These are phyloP conservation scores for Burhinus bistriatus DNA, from an alignment of 2,113 vertebrate genomes.

Conservation along the genomic window DNA sequence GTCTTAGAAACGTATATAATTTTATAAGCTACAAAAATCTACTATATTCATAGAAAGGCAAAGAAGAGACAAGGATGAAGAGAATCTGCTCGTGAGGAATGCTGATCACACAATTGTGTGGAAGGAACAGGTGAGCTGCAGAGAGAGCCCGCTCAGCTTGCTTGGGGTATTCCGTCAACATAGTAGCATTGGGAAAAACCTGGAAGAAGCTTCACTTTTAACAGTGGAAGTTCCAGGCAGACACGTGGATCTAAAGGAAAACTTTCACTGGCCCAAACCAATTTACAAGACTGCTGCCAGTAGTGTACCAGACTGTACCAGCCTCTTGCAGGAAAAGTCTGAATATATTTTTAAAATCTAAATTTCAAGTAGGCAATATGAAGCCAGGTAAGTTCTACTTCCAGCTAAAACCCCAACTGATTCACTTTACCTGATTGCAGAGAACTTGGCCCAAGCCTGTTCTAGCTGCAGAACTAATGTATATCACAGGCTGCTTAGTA, in stretches of 20 bases:
- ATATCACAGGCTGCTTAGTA: conserved; percentile 86
- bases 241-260: background rate
- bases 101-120: background rate
- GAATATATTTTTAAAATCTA: background rate
- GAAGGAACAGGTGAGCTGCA: background rate
- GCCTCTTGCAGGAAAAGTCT: background rate
- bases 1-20: background rate
- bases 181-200: background rate
- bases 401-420: background rate
- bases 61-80: background rate
- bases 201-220: background rate
- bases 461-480: conserved; percentile 90
- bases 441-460: conserved; percentile 90
- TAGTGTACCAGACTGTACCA: background rate
- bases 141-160: background rate
- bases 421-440: conserved; percentile 86
- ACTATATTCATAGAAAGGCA: background rate
- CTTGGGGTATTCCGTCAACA: background rate
- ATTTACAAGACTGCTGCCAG: background rate
- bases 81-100: background rate
- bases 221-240: background rate
- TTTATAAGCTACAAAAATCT: background rate
- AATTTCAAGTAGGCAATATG: background rate
- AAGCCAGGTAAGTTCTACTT: background rate
- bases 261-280: background rate